Conservation (phyloP, 2,113 vertebrate species). For the Oenanthe oenanthe region DNA sequence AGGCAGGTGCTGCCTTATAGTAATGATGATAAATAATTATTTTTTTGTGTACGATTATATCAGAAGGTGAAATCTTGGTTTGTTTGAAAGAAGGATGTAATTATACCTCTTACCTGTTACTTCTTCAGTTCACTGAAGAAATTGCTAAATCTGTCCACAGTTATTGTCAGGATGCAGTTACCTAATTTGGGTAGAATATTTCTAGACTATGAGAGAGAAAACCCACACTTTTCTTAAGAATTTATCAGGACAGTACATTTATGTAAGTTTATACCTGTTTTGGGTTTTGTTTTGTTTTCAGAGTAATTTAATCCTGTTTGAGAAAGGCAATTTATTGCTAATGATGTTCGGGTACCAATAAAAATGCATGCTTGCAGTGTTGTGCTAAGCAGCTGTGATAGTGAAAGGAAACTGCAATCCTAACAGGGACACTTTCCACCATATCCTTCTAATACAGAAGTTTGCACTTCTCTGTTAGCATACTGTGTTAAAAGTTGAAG, state of each 20-base stretch:
- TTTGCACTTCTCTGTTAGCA: neutral
- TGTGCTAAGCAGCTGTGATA: neutral
- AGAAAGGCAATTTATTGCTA: neutral
- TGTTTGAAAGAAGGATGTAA: neutral
- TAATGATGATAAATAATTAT: neutral
- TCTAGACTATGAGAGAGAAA: neutral
- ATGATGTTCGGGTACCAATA: neutral
- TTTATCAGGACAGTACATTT: neutral
- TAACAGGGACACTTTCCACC: neutral
- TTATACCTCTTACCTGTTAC: neutral
- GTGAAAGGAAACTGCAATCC: neutral
- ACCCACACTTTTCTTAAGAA: rapidly evolving
- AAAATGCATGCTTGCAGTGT: neutral
- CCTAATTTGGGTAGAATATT: neutral
- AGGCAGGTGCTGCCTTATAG: neutral
- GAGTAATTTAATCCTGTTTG: neutral
- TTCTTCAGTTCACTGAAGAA: neutral
- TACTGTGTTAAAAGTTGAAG: neutral
- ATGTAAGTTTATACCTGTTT: neutral
- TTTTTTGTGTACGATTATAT: neutral
- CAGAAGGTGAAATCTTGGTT: neutral
- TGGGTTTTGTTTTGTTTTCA: neutral
- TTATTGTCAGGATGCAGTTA: neutral
- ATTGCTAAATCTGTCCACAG: neutral
- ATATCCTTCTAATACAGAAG: neutral